phyloP scores from a whole-genome alignment of 2,888 invertebrate species.

The Bellardia pandia region DNA sequence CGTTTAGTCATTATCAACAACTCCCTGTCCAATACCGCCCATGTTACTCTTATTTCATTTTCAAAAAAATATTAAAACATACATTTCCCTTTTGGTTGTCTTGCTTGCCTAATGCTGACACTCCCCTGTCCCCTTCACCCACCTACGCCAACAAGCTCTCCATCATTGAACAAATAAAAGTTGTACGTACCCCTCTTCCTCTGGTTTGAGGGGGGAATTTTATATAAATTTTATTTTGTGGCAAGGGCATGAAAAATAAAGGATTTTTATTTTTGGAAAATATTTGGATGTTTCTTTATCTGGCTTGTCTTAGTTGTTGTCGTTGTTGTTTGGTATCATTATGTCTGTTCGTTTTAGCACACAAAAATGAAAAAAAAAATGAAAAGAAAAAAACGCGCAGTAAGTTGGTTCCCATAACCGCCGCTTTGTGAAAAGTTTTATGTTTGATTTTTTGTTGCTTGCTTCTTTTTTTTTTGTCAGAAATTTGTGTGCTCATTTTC shows the following conservation, averaged over 20 bases:
- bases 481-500: constrained; percentile 24
- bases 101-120: constrained; percentile 37
- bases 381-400: constrained; percentile 16
- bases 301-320: constrained; percentile 39
- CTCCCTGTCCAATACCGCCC: constrained; percentile 20
- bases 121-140: not conserved
- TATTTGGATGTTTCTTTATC: constrained; percentile 62
- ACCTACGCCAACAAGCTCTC: too few species aligned
- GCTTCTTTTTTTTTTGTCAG: not conserved
- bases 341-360: constrained; percentile 63
- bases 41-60: constrained; percentile 47
- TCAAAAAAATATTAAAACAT: constrained; percentile 7
- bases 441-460: constrained; percentile 51
- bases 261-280: constrained; percentile 39
- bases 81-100: constrained; percentile 10
- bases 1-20: constrained; percentile 51
- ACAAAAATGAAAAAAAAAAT: constrained; percentile 18
- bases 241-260: constrained; percentile 41
- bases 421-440: constrained; percentile 42
- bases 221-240: constrained; percentile 37
- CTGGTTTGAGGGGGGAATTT: not conserved
- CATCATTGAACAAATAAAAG: constrained; percentile 31
- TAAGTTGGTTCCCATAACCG: constrained; percentile 51
- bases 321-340: constrained; percentile 42
- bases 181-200: constrained; percentile 15